These are phyloP conservation scores for Cremastinae sp. DNA, from an alignment of 2,888 invertebrate genomes.

Conservation along the genomic window DNA sequence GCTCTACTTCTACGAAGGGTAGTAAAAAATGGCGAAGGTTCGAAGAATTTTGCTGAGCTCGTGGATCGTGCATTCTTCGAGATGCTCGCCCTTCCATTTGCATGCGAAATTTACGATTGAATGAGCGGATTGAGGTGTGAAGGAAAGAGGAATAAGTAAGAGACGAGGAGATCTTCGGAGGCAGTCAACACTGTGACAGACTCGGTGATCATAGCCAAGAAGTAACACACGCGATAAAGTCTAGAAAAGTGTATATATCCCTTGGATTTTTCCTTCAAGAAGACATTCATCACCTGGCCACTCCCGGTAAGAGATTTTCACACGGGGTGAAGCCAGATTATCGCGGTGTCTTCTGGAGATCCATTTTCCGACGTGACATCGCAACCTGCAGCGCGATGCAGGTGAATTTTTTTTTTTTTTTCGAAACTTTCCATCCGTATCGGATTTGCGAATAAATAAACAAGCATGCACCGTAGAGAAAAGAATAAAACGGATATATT, in stretches of 20 bases:
- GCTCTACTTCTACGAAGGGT: not conserved
- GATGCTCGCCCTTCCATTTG: slow-evolving; percentile 52
- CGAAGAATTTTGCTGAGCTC: slow-evolving; percentile 53
- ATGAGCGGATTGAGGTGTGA: slow-evolving; percentile 34
- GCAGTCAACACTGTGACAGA: slow-evolving; percentile 51
- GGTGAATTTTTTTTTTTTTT: slow-evolving; percentile 36
- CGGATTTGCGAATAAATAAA: slow-evolving; percentile 3
- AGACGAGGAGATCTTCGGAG: slow-evolving; percentile 51
- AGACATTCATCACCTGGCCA: slow-evolving; percentile 56
- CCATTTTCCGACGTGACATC: slow-evolving; percentile 16
- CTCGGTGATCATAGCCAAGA: slow-evolving; percentile 37
- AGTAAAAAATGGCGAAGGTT: not conserved
- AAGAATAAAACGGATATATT: slow-evolving; percentile 35
- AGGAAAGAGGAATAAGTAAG: slow-evolving; percentile 35
- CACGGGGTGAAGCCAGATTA: slow-evolving; percentile 31
- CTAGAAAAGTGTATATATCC: slow-evolving; percentile 6
- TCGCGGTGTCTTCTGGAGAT: slow-evolving; percentile 25
- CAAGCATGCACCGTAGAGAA: slow-evolving; percentile 33
- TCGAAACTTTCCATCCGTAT: slow-evolving; percentile 49
- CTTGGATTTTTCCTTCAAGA: slow-evolving; percentile 10
- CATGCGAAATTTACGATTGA: slow-evolving; percentile 56
- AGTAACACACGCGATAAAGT: slow-evolving; percentile 2
- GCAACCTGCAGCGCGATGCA: slow-evolving; percentile 16
- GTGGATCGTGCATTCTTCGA: slow-evolving; percentile 55
- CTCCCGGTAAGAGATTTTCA: slow-evolving; percentile 59